These are phyloP conservation scores for Leptogaster cylindrica DNA, from an alignment of 2,888 invertebrate genomes.

Conservation along the genomic window DNA sequence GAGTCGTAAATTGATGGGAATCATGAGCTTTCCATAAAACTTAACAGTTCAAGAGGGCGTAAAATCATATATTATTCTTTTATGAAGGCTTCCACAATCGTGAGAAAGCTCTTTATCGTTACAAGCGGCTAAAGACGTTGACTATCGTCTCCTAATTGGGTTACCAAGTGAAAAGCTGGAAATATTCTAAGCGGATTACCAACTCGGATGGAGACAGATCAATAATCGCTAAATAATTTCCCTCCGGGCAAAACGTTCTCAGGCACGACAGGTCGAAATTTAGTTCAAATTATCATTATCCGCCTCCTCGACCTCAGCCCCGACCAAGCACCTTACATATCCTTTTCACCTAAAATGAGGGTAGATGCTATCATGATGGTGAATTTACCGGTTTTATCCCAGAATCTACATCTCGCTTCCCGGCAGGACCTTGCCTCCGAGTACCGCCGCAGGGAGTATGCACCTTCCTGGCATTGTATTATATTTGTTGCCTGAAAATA, in stretches of 20 bases:
- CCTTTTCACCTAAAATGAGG: not conserved
- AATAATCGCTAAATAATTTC: not conserved
- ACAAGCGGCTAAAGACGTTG: no score
- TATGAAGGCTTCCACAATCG: no score
- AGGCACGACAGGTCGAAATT: not conserved
- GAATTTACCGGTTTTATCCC: slow-evolving; percentile 27
- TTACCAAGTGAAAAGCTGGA: no score
- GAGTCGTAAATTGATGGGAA: no score
- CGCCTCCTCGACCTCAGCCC: not conserved
- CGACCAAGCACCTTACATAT: not conserved
- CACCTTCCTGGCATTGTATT: no score
- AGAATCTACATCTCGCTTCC: slow-evolving; percentile 6
- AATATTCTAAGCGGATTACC: not conserved
- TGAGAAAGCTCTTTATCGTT: no score
- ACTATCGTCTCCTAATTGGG: no score
- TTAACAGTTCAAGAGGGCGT: no score
- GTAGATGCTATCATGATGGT: slow-evolving; percentile 13
- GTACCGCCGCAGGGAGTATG: no score
- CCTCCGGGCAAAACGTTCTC: not conserved
- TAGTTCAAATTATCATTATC: slow-evolving; percentile 3
- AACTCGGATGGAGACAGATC: slow-evolving; percentile 1
- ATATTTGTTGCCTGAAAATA: slow-evolving; percentile 1
- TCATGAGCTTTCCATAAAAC: no score
- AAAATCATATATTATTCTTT: no score
- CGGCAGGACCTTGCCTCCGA: not conserved